Conservation (phyloP, 1,140 invertebrate species). For the Hirudo medicinalis region DNA sequence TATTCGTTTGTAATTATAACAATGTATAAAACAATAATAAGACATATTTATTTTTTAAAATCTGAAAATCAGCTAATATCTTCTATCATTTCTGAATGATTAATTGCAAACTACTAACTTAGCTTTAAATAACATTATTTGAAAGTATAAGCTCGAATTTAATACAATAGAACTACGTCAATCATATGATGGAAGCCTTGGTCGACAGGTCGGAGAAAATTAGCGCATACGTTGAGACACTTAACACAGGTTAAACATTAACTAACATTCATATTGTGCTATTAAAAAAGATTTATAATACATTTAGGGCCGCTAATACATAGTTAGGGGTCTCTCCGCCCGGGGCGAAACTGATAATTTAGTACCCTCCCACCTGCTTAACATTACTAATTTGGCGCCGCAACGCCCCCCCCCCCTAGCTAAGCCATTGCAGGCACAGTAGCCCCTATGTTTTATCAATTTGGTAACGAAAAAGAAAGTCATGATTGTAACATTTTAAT, state of each 20-base stretch:
- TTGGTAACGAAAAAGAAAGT: neutral
- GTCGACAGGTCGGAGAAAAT: neutral
- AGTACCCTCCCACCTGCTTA: too few species aligned
- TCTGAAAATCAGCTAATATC: neutral
- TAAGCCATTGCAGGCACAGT: too few species aligned
- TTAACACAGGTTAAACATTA: neutral
- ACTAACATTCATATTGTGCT: neutral
- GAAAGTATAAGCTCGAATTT: too few species aligned
- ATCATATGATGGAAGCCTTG: conserved; percentile 8
- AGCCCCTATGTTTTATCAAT: neutral
- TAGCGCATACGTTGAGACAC: neutral
- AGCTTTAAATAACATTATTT: neutral
- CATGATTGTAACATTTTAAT: neutral
- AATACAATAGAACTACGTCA: neutral
- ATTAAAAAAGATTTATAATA: too few species aligned
- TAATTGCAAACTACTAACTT: neutral
- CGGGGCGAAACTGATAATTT: too few species aligned
- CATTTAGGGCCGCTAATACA: too few species aligned
- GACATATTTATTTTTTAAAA: too few species aligned
- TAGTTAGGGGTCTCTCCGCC: too few species aligned
- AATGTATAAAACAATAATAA: too few species aligned
- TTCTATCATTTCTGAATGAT: neutral
- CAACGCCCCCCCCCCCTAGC: too few species aligned
- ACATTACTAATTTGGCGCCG: too few species aligned
- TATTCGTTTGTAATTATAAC: too few species aligned